Evolutionary conservation across 2,113 vertebrate genomes (phyloP).

Genomic region (Nematolebias whitei): DNA sequence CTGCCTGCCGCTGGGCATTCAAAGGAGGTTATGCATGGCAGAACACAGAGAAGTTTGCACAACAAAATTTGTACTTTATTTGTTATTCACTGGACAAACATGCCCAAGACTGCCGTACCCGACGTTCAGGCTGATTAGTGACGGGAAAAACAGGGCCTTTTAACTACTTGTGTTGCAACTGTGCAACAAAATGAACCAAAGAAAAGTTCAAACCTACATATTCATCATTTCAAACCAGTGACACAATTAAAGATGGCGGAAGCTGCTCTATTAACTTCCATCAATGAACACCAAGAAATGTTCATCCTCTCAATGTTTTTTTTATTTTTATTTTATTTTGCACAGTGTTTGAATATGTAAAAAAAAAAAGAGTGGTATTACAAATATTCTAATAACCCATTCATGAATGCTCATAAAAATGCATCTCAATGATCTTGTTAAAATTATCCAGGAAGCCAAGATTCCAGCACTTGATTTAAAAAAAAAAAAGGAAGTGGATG

Average conservation of each 20-base stretch:
- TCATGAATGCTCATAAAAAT: not conserved
- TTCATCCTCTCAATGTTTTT: too few species aligned
- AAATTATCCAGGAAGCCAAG: not conserved
- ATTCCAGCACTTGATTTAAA: not conserved
- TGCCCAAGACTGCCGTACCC: constrained; percentile 4
- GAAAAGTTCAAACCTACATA: not conserved
- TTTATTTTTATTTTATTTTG: too few species aligned
- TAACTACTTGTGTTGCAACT: not conserved
- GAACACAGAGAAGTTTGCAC: not conserved
- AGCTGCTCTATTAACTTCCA: too few species aligned
- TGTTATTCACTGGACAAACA: not conserved
- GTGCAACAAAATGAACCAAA: not conserved
- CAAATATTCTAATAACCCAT: not conserved
- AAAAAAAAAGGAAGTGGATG: not conserved
- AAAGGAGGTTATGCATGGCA: constrained; percentile 19
- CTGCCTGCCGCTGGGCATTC: constrained; percentile 44
- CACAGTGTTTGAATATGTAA: too few species aligned
- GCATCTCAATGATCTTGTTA: not conserved
- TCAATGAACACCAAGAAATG: too few species aligned
- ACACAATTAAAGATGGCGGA: too few species aligned
- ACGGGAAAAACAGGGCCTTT: not conserved
- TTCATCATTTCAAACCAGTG: too few species aligned
- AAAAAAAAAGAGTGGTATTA: not conserved
- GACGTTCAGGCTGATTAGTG: constrained; percentile 8
- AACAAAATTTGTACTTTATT: constrained; percentile 13